Evolutionary conservation across 1,140 invertebrate genomes (phyloP), one percentile per base, ranked within the genome.

Genomic region (Drosophila nebulosa): DNA sequence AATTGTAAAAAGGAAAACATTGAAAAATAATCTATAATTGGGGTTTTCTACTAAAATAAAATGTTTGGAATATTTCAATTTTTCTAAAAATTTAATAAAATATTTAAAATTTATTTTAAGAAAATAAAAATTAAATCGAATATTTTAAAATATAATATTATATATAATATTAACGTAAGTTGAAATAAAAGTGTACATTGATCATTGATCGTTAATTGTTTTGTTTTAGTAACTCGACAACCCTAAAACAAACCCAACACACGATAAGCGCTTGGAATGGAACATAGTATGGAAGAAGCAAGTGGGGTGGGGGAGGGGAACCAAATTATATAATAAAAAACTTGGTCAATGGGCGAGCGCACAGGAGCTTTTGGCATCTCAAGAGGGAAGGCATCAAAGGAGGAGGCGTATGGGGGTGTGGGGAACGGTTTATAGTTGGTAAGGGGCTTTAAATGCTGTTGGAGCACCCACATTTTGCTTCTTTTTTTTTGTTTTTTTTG

Each of bases 191-290:
- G 4, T 1, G 24, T 24, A 3, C 10, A 32, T 32, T 12, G 10
- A 4, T 0, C 9, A 3, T 32, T 32, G 14, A 30, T 6, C 7
- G 22, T 27, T 12, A 14, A 56, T 56, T 16, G 4, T 21, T 9
- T 5, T 12, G 6, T 35, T 10, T 9, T 12, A 24, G n/a, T 3
- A 1, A 9, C 36, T 39, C 14, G 60, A 18, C 50, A 70, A 39
- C 57, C 46, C 63, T 81, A 22, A 1, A 2, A 21, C 36, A 30
- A 24, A 14, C 50, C 57, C 5, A 46, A 67, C n/a, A n/a, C n/a
- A n/a, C 52, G 64, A 74, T 81, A 80, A 77, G 59, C 65, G 30
- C 27, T 26, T 52, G 57, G 39, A 81, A 74, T 78, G 78, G 65
- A 36, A 70, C 63, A 73, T 57, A 64, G 70, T 1, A 18, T 42